A percentile compares a stretch with the other conserved stretches of the same genome.
Evolutionary conservation across 1,140 invertebrate genomes (phyloP).

Genomic region (Trichogramma pretiosum): DNA sequence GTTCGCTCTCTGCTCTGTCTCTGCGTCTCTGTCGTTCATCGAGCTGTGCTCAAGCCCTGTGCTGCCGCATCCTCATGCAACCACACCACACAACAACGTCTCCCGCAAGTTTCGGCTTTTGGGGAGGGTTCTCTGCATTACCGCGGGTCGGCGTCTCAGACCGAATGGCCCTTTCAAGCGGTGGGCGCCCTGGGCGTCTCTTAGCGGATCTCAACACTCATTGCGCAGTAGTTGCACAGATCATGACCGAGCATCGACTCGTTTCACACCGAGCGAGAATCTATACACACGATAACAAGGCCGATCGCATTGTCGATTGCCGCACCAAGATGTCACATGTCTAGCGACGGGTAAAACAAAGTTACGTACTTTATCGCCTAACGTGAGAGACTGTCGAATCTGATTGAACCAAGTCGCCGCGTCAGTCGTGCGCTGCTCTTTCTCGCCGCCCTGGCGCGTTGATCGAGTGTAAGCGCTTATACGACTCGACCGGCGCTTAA

Average conservation of each 20-base stretch:
- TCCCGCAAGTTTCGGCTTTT: background rate
- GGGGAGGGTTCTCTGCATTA: background rate
- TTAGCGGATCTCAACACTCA: background rate
- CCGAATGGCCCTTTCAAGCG: background rate
- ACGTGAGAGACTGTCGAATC: too few species aligned
- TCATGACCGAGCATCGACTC: background rate
- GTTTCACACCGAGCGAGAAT: too few species aligned
- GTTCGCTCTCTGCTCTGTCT: too few species aligned
- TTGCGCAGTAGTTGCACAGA: background rate
- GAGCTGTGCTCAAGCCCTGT: too few species aligned
- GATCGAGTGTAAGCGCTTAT: too few species aligned
- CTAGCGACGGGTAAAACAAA: constrained; percentile 53
- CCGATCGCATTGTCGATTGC: background rate
- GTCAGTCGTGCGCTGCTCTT: too few species aligned
- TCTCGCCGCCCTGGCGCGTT: too few species aligned
- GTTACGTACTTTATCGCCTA: constrained; percentile 45
- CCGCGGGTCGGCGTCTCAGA: background rate
- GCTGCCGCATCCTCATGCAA: too few species aligned
- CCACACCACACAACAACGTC: background rate
- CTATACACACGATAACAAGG: too few species aligned
- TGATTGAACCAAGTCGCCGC: too few species aligned
- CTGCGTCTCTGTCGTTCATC: too few species aligned
- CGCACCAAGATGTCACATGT: constrained; percentile 15
- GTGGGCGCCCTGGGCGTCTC: background rate
- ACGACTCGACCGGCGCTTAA: too few species aligned